Conservation (phyloP, 2,797 vertebrate species). For the Macrochelys suwanniensis region DNA sequence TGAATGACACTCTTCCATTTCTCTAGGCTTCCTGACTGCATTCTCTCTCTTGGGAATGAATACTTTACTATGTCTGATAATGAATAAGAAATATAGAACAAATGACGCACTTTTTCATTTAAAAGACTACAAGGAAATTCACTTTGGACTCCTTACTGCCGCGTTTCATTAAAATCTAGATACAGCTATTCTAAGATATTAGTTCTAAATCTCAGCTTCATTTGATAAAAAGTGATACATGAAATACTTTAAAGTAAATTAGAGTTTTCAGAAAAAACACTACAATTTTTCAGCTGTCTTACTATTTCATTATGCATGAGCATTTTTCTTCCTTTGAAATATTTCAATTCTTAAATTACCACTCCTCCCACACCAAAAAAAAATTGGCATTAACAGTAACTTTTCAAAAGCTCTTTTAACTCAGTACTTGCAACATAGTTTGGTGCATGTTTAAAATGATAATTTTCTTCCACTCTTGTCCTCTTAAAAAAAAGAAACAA, state of each 20-base stretch:
- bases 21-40: constrained; percentile 64
- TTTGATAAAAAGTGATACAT: constrained; percentile 36
- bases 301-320: neutral
- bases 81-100: constrained; percentile 68
- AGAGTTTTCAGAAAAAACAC: constrained; percentile 32
- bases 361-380: accelerated
- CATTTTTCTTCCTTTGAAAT: neutral
- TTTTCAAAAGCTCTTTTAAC: neutral
- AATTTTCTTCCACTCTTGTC: neutral
- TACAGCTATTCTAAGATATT: constrained; percentile 59
- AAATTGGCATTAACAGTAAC: neutral
- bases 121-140: constrained; percentile 65
- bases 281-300: neutral
- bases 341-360: neutral
- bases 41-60: constrained; percentile 70
- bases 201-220: constrained; percentile 47
- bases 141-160: constrained; percentile 54
- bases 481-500: neutral
- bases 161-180: constrained; percentile 66
- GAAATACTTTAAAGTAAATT: constrained; percentile 57
- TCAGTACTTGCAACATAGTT: neutral
- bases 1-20: constrained; percentile 75
- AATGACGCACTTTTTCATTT: constrained; percentile 68
- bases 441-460: neutral
- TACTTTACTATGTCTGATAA: constrained; percentile 64